phyloP scores from a whole-genome alignment of 2,888 invertebrate genomes.

The Stictocephala bisonia region DNA sequence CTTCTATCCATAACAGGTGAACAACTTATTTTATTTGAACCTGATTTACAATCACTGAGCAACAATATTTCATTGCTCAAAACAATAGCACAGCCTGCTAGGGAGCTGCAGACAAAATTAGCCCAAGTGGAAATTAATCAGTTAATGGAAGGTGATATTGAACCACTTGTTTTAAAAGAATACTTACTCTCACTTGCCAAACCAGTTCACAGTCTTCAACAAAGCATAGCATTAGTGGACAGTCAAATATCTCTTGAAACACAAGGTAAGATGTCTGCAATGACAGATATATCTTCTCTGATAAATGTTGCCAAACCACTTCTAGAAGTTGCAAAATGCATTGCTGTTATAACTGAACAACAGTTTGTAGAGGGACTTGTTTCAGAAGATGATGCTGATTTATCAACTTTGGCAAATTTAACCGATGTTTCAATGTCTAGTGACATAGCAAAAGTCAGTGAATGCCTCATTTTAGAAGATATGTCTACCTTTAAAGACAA shows the following conservation, averaged over 20 bases:
- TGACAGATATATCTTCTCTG: conserved; percentile 56
- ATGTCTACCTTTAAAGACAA: neutral
- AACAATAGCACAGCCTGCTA: conserved; percentile 65
- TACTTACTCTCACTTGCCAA: conserved; percentile 58
- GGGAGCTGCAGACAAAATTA: conserved; percentile 64
- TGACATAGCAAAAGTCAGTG: conserved; percentile 4
- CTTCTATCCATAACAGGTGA: conserved; percentile 58
- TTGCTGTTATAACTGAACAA: conserved; percentile 53
- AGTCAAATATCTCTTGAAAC: conserved; percentile 59
- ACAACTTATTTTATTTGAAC: conserved; percentile 47
- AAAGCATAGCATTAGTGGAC: conserved; percentile 58
- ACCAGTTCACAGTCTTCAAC: conserved; percentile 59
- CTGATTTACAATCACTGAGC: conserved; percentile 42
- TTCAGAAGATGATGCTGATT: conserved; percentile 35
- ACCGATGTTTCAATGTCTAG: conserved; percentile 38
- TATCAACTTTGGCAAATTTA: conserved; percentile 47
- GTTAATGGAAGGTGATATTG: conserved; percentile 58
- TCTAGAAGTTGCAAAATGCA: conserved; percentile 62
- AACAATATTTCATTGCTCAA: conserved; percentile 60
- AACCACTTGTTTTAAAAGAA: conserved; percentile 62
- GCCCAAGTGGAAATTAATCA: conserved; percentile 61
- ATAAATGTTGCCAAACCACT: conserved; percentile 62
- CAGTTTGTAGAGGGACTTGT: conserved; percentile 38
- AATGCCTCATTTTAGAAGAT: conserved; percentile 2
- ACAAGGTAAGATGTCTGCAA: conserved; percentile 44